phyloP scores from a whole-genome alignment of 2,113 vertebrate species.

The Microcebus griseorufus region DNA sequence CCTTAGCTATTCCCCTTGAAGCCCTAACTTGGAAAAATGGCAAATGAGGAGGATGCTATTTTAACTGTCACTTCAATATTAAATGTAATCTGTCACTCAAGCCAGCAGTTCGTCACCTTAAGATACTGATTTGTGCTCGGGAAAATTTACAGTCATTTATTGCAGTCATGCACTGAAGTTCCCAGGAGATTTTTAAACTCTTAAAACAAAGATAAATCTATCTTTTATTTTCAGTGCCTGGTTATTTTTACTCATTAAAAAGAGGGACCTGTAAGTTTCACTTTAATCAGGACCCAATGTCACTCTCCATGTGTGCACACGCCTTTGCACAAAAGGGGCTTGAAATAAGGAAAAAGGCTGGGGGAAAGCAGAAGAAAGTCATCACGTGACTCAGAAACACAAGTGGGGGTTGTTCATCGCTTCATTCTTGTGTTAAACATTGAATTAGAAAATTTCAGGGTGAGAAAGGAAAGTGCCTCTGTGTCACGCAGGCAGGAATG shows the following conservation, averaged over 20 bases:
- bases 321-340: background rate
- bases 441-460: background rate
- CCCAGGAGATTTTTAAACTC: slow-evolving; percentile 20
- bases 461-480: background rate
- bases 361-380: background rate
- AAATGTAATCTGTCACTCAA: slow-evolving; percentile 35
- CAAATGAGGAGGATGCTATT: slow-evolving; percentile 42
- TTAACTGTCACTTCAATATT: slow-evolving; percentile 35
- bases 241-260: slow-evolving; percentile 52
- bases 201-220: slow-evolving; percentile 69
- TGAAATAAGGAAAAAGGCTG: background rate
- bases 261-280: background rate
- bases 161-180: background rate
- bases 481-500: accelerated
- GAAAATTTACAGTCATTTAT: slow-evolving; percentile 26
- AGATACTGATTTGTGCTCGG: background rate
- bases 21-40: background rate
- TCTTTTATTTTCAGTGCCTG: background rate
- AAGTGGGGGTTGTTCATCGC: accelerated
- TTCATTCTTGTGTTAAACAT: background rate
- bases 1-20: background rate
- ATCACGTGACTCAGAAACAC: background rate
- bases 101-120: background rate
- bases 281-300: background rate
- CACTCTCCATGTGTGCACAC: background rate